Conservation (phyloP, 2,113 vertebrate species). For the Heterotis niloticus region DNA sequence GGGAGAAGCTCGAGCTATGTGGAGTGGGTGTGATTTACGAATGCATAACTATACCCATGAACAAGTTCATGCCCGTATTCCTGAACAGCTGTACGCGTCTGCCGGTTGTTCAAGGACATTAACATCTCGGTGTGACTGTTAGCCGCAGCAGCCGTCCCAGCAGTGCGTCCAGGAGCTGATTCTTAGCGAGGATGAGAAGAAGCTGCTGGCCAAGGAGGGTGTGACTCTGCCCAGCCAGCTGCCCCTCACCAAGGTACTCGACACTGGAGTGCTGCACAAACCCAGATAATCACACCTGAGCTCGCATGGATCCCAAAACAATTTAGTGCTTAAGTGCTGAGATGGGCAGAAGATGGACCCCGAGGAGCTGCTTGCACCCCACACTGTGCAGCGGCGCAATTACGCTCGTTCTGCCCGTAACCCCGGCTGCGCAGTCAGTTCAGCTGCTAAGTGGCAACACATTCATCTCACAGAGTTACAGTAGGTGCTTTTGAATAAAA, state of each 20-base stretch:
- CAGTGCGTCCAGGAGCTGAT: conserved; percentile 78
- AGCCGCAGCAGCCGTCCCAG: conserved; percentile 51
- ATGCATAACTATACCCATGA: conserved; percentile 22
- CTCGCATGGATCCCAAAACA: background rate
- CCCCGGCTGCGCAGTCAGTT: background rate
- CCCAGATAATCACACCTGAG: background rate
- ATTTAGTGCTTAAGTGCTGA: background rate
- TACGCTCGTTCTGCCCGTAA: background rate
- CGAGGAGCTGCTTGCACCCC: background rate
- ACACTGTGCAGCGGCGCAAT: background rate
- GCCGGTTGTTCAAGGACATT: background rate
- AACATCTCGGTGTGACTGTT: conserved; percentile 37
- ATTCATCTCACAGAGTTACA: background rate
- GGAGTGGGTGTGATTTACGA: conserved; percentile 45
- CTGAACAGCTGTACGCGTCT: background rate
- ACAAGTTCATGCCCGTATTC: background rate
- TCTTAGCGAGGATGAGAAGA: conserved; percentile 90
- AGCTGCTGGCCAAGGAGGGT: conserved; percentile 85
- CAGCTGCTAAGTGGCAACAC: conserved; percentile 6
- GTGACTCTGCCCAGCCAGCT: conserved; percentile 79
- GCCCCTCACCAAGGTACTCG: conserved; percentile 85
- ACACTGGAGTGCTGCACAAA: background rate
- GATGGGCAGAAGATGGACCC: background rate
- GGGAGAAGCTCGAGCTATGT: conserved; percentile 23
- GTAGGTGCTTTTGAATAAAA: conserved; percentile 2